Conservation (phyloP, 2,797 vertebrate genomes). For the Tadarida brasiliensis region DNA sequence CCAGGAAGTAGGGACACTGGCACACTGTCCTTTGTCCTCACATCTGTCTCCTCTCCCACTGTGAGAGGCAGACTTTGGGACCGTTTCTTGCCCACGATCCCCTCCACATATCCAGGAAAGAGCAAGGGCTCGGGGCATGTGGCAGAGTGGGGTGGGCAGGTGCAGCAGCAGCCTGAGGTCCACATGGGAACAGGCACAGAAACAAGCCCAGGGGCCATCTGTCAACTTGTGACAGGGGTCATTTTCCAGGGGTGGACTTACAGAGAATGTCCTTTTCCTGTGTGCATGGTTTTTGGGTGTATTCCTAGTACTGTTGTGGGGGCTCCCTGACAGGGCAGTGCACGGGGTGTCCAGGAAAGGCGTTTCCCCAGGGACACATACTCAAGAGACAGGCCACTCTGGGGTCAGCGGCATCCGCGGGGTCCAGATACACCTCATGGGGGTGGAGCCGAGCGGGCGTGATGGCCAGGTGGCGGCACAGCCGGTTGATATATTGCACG, state of each 20-base stretch:
- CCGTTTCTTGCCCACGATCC: background rate
- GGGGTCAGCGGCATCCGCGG: conserved; percentile 93
- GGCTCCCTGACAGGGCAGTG: accelerated
- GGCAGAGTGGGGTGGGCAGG: background rate
- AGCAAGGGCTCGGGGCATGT: background rate
- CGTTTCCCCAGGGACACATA: conserved; percentile 81
- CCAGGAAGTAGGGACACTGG: background rate
- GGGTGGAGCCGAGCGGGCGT: conserved; percentile 97
- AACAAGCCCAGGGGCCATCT: background rate
- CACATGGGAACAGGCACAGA: accelerated
- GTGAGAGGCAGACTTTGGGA: accelerated
- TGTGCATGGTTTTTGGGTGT: background rate
- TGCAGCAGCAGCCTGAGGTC: background rate
- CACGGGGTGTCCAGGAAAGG: too few relatives aligned
- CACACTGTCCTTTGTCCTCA: background rate
- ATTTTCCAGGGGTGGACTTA: background rate
- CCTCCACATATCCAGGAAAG: background rate
- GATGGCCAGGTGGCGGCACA: conserved; percentile 98
- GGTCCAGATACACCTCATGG: conserved; percentile 97
- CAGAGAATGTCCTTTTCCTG: background rate
- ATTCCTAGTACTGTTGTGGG: accelerated
- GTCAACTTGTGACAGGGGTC: background rate
- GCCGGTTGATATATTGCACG: conserved; percentile 96
- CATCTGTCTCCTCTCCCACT: background rate
- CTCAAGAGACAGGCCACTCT: conserved; percentile 94